phyloP scores from a whole-genome alignment of 1,140 invertebrate genomes.

The Pantala flavescens region DNA sequence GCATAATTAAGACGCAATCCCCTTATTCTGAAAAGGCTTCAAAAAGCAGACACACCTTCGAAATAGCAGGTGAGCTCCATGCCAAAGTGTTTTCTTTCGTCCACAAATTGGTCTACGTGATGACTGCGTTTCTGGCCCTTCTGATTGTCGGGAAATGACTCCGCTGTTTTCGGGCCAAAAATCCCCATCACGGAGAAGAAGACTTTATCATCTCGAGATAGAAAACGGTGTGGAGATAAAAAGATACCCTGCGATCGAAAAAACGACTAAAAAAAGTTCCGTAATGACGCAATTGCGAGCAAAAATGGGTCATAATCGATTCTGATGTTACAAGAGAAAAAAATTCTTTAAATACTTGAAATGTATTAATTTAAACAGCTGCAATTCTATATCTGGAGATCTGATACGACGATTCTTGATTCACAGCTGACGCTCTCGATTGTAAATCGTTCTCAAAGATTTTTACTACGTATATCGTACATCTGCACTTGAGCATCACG shows the following conservation, averaged over 20 bases:
- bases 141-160: neutral
- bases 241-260: neutral
- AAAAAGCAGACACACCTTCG: neutral
- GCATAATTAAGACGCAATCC: slow-evolving; percentile 2
- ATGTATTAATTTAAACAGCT: no score
- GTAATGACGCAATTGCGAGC: neutral
- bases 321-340: no score
- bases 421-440: no score
- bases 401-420: no score
- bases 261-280: neutral
- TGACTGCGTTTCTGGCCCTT: neutral
- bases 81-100: neutral
- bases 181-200: neutral
- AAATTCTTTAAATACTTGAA: no score
- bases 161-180: neutral
- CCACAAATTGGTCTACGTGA: slow-evolving; percentile 5
- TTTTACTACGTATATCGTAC: no score
- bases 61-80: neutral
- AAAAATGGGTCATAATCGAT: neutral
- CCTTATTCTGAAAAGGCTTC: neutral
- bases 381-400: no score
- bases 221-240: neutral
- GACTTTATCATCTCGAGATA: neutral
- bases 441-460: no score
- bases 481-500: no score